Evolutionary conservation across 2,113 vertebrate genomes (phyloP), one percentile per base, ranked within the genome.

Genomic region (Nanorana parkeri): DNA sequence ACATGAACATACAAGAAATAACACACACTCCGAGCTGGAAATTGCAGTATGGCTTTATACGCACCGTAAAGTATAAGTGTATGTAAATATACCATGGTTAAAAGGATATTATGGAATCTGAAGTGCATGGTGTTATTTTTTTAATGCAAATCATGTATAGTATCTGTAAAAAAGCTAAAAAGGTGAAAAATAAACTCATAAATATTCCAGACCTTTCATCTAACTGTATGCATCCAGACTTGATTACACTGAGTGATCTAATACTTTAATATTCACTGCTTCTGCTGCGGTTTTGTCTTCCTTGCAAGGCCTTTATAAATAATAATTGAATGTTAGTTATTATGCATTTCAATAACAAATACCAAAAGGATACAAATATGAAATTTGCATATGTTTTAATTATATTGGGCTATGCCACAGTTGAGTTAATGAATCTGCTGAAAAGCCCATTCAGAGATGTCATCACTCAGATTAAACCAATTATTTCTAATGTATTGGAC

Each of bases 301-400:
- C 77, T 84, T 84, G 85, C 84, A 83, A 85, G 71, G 85, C 86
- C 47, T 88, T 90, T 78, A 87, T 93, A 86, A 91, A 93, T 91
- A 93, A 91, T 92, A 89, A 93, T 90, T 88, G 76, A 74, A 87
- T 88, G 89, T 92, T 90, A 91, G 90, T 56, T 78, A 56, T 79
- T 69, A 26, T 20, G 52, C 20, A 55, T 79, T 69, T 60, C 16
- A 69, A 79, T 61, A 68, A 79, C 77, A 68, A 79, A 68, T 54
- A 21, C 11, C 24, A 20, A 68, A 28, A 79, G 23, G 17, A 78
- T 55, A 29, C n/a, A 66, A 52, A 29, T 29, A 24, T 47, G 23
- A 24, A 28, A 79, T 69, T 41, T 68, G 64, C 64, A 58, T 68
- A 36, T 11, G 8, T 79, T 79, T 74, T 60, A 66, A 68, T 79